phyloP scores from a whole-genome alignment of 2,888 invertebrate species.

The Drosophila nigritarsus region DNA sequence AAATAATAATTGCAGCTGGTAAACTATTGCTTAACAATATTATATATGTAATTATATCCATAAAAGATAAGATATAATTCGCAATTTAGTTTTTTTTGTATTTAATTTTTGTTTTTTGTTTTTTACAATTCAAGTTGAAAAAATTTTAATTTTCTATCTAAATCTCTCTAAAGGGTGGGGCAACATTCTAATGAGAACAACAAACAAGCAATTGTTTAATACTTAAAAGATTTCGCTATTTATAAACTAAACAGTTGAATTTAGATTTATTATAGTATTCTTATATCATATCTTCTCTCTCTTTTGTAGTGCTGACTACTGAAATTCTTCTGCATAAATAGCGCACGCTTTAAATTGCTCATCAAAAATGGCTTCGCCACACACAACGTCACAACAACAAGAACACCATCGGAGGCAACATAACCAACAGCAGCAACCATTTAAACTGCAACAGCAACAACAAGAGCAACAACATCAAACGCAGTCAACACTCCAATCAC shows the following conservation, averaged over 20 bases:
- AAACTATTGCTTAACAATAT: background rate
- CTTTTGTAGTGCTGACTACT: constrained; percentile 49
- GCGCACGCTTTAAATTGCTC: constrained; percentile 10
- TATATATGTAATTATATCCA: background rate
- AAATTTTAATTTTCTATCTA: too few species aligned
- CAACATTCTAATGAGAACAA: too few species aligned
- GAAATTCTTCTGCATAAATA: constrained; percentile 25
- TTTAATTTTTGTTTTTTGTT: background rate
- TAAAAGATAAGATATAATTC: background rate
- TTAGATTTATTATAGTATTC: too few species aligned
- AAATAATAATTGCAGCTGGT: background rate
- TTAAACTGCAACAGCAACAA: background rate
- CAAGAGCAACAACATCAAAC: constrained; percentile 21
- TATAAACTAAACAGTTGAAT: too few species aligned
- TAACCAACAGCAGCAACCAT: constrained; percentile 26
- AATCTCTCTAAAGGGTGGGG: too few species aligned
- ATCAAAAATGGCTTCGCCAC: constrained; percentile 61
- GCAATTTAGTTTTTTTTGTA: background rate
- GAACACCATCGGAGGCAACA: constrained; percentile 17
- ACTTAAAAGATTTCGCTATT: too few species aligned
- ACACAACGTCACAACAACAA: constrained; percentile 18
- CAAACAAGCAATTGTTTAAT: too few species aligned
- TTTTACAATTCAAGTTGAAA: too few species aligned
- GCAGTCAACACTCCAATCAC: constrained; percentile 13
- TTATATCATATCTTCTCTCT: background rate